phyloP scores from a whole-genome alignment of 53 echinoderm and acorn worm genomes.

The Echinarachnius parma region DNA sequence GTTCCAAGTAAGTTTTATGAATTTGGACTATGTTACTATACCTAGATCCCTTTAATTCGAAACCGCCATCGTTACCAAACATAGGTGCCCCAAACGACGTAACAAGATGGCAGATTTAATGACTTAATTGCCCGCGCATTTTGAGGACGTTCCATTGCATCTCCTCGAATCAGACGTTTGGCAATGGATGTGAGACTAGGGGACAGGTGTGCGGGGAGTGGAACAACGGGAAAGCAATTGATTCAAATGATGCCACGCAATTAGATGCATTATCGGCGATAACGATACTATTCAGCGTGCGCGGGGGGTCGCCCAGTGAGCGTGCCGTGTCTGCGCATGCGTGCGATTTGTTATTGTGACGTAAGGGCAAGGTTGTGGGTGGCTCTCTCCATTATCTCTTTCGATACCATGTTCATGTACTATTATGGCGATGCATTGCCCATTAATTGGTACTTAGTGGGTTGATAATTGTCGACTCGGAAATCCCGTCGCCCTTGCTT shows the following conservation, averaged over 20 bases:
- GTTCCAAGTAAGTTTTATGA: no score
- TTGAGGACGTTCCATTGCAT: slow-evolving; percentile 27
- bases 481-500: no score
- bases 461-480: no score
- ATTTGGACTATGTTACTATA: no score
- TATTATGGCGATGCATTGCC: no score
- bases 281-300: slow-evolving; percentile 24
- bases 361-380: background rate
- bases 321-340: slow-evolving; percentile 5
- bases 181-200: background rate
- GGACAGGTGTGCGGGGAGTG: slow-evolving; percentile 13
- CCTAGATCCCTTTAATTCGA: no score
- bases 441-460: no score
- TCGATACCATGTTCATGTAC: no score
- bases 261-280: slow-evolving; percentile 38
- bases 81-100: no score
- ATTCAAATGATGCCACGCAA: slow-evolving; percentile 33
- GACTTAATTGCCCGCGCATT: slow-evolving; percentile 23
- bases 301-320: slow-evolving; percentile 12
- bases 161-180: slow-evolving; percentile 9
- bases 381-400: background rate
- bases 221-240: slow-evolving; percentile 15
- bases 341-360: no score
- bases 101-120: no score
- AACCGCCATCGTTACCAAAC: no score